Evolutionary conservation across 1,140 invertebrate genomes (phyloP), one percentile per base, ranked within the genome.

Genomic region (Copidosoma floridanum): DNA sequence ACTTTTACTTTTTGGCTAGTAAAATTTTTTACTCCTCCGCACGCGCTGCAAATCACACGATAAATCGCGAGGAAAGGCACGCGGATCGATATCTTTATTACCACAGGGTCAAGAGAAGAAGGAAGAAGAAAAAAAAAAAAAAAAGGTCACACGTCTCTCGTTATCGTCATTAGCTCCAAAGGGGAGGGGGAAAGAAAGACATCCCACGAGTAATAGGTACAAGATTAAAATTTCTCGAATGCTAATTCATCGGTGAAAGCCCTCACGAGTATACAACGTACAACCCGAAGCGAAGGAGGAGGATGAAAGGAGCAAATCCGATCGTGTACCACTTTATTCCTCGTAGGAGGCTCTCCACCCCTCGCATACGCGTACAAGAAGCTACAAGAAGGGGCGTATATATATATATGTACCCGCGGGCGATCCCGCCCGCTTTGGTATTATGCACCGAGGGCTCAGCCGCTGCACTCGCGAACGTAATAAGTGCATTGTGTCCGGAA

Each of bases 401-500:
- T 18, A 40, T 43, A 40, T 21, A 18, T 55, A 3, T 35, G n/a
- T 23, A 23, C 5, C 18, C 2, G 26, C 38, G 10, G 26, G 35
- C 12, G n/a, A 55, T 56, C 12, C 29, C 29, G 29, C 29, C 12
- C 12, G 6, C 6, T 32, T 32, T 32, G 29, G 29, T 12, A 6
- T 6, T 32, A 12, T 32, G 12, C 29, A 32, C 29, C 6, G 12
- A 12, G 29, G 6, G 12, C 29, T 6, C 29, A 12, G 12, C 0
- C 29, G 29, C 29, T 12, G 29, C 29, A 8, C 29, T 63, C 48
- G 52, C 63, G 24, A 44, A 60, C 61, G 71, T 72, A 72, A 73
- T 71, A 66, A 65, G 66, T 54, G 66, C 64, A 71, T 72, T 71
- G 69, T 73, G 44, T 58, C 41, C n/a, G 58, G 35, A 58, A 59